Percentiles rank a stretch among this genome's conserved stretches.
These are phyloP conservation scores for Ammospiza nelsoni DNA, from an alignment of 2,113 vertebrate genomes.

Conservation along the genomic window DNA sequence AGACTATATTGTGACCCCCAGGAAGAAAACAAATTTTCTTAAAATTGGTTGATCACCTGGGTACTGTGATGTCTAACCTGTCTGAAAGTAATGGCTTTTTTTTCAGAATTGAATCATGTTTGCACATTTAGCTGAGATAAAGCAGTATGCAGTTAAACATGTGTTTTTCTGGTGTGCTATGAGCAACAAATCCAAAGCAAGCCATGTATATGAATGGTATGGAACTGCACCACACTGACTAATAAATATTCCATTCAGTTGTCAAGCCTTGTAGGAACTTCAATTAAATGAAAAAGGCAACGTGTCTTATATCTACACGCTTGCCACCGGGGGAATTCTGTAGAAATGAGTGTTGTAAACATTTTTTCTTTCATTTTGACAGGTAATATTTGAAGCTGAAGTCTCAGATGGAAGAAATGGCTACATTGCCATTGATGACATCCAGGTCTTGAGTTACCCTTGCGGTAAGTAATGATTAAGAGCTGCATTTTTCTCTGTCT, in stretches of 20 bases:
- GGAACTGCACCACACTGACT: neutral
- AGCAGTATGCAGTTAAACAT: neutral
- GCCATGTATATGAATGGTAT: neutral
- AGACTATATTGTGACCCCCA: neutral
- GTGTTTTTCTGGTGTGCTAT: neutral
- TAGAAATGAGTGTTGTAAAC: constrained; percentile 64
- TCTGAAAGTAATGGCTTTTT: neutral
- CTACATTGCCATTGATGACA: constrained; percentile 97
- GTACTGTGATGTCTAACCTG: neutral
- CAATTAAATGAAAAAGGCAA: constrained; percentile 46
- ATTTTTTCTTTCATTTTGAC: constrained; percentile 70
- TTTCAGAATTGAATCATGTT: neutral
- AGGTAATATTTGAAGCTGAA: constrained; percentile 99
- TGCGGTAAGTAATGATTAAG: constrained; percentile 92
- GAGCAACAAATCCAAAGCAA: neutral
- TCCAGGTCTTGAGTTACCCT: constrained; percentile 98
- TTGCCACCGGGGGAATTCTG: constrained; percentile 24
- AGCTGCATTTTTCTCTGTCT: constrained; percentile 77
- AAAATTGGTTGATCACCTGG: neutral
- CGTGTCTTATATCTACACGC: neutral
- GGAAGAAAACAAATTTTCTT: neutral
- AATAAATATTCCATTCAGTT: constrained; percentile 44
- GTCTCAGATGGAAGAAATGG: constrained; percentile 91
- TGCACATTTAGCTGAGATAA: neutral
- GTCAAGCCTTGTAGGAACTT: constrained; percentile 43